Percentiles rank a stretch among this genome's conserved stretches.
Conservation (phyloP, 2,888 invertebrate species). For the Eretmocerus hayati region DNA sequence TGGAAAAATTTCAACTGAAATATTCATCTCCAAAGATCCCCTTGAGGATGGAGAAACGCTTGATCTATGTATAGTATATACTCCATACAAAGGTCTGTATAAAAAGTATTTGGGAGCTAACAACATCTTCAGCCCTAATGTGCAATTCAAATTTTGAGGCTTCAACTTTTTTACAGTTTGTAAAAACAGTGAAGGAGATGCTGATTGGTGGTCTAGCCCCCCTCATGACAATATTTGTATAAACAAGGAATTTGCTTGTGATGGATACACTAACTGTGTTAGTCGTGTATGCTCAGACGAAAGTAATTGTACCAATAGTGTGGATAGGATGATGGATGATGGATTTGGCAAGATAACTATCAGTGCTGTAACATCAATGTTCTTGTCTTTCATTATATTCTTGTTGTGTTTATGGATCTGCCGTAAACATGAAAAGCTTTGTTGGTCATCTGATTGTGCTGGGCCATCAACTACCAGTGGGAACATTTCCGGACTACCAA, state of each 20-base stretch:
- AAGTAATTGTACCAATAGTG: conserved; percentile 35
- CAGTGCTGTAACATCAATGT: conserved; percentile 48
- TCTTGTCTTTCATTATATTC: conserved; percentile 49
- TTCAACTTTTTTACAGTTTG: no score
- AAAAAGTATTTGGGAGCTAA: no score
- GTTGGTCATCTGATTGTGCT: conserved; percentile 49
- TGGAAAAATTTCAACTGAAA: conserved; percentile 45
- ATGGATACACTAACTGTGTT: conserved; percentile 48
- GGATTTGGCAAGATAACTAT: conserved; percentile 47
- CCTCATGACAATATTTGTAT: conserved; percentile 33
- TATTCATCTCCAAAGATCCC: conserved; percentile 42
- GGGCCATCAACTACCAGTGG: conserved; percentile 31
- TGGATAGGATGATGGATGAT: conserved; percentile 25
- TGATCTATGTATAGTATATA: conserved; percentile 48
- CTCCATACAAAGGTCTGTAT: conserved; percentile 45
- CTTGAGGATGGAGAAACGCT: conserved; percentile 35
- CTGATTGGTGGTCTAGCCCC: neutral
- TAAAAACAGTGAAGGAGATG: neutral
- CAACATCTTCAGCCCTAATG: no score
- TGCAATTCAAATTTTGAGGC: neutral
- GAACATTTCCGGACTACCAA: conserved; percentile 27
- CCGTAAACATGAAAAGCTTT: conserved; percentile 47
- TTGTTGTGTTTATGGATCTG: conserved; percentile 49
- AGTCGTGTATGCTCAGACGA: conserved; percentile 46
- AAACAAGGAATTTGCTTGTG: conserved; percentile 45